Evolutionary conservation across 2,113 vertebrate genomes (phyloP), one percentile per base, ranked within the genome.

Genomic region (Ochotona princeps): DNA sequence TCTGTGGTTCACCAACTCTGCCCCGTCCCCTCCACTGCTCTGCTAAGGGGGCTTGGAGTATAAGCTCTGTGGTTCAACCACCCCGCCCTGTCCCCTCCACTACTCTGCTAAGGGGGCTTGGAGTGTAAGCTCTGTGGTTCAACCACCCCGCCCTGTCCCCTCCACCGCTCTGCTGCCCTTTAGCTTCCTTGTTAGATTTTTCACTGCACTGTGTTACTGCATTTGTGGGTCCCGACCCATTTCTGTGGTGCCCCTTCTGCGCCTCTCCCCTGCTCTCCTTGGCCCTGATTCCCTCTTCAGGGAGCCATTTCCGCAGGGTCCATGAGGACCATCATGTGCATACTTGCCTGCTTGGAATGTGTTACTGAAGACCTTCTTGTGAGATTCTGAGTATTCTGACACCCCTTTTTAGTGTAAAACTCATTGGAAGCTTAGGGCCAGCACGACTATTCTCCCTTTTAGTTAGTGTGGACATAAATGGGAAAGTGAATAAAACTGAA

Each of bases 401-500:
- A 47, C 32, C 51, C 47, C 72, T 83, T 74, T 25, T 61, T 87
- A 61, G 7, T 17, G 30, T 51, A 60, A 87, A 83, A 90, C 18
- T 79, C 61, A 0, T 3, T 60, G 44, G 82, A 82, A 81, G 90
- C 54, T 76, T 47, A 0, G 28, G 82, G 44, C 60, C 30, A 80
- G 44, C 21, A 32, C 25, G 11, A 13, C 61, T 2, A 1, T 8
- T 70, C 49, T 67, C 61, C 38, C 35, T 93, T 54, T 75, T 8
- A 75, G 20, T 84, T 30, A 10, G 65, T 28, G 32, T 8, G 32
- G 30, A 69, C 17, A 57, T 26, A 91, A 82, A 86, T 9, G 91
- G 87, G 73, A 90, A 85, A 84, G 76, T 11, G 51, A 30, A 44
- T 80, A 57, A 93, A 87, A 81, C 30, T n/a, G 13, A 54, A 47